These are phyloP conservation scores for Chaetogeoica ovagalla DNA, from an alignment of 2,888 invertebrate genomes.

Conservation along the genomic window DNA sequence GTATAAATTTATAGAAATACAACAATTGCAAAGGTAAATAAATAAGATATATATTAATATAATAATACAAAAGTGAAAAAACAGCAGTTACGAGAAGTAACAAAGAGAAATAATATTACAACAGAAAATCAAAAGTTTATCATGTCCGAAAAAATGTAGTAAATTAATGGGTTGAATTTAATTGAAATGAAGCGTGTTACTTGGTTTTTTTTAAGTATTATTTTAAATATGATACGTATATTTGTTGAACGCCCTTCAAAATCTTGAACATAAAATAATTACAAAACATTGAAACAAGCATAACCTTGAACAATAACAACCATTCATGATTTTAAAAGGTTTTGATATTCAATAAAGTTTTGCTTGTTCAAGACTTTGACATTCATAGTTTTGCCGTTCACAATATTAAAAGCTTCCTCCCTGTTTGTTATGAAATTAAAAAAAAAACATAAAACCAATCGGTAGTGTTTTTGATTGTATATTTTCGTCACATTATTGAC, in stretches of 20 bases:
- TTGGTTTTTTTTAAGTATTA: background rate
- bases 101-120: background rate
- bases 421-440: too few relatives aligned
- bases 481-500: conserved; percentile 36
- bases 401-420: too few relatives aligned
- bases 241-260: too few relatives aligned
- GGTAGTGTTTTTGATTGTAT: conserved; percentile 23
- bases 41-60: background rate
- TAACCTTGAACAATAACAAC: too few relatives aligned
- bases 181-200: conserved; percentile 22
- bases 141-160: background rate
- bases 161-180: background rate
- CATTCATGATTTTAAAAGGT: too few relatives aligned
- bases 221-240: background rate
- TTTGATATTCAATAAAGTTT: too few relatives aligned
- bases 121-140: conserved; percentile 22
- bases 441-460: conserved; percentile 7
- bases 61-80: conserved; percentile 36
- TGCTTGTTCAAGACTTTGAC: too few relatives aligned
- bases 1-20: conserved; percentile 1
- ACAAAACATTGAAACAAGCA: too few relatives aligned
- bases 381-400: too few relatives aligned
- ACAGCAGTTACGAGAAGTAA: conserved; percentile 5
- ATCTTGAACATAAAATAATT: too few relatives aligned
- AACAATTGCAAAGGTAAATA: background rate